Base-by-base conservation (phyloP, 1,140 invertebrate genomes). In the Zaprionus ornatus region DNA sequence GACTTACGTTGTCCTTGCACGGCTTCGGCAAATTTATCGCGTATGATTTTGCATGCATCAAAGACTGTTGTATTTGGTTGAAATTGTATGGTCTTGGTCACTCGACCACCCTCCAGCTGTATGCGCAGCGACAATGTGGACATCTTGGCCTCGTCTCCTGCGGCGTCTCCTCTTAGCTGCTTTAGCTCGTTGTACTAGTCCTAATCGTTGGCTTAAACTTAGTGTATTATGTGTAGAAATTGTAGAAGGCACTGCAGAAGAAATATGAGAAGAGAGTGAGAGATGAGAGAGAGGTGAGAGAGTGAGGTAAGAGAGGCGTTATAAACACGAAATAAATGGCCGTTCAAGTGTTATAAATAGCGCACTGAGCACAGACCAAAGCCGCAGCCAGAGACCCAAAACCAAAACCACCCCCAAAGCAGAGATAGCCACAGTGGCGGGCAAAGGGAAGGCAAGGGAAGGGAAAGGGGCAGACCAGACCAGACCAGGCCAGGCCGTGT, bases 61-160 rank as follows among this genome's bases (percentile, higher is more conserved):
- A 97, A 98, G 37, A 99, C 97, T 57, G 96, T 96, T 55, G 96
- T 99, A 80, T 96, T 96, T 13, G 98, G 97, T 93, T 99, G 97
- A 93, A 99, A 99, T 93, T 99, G 98, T 94, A 99, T 99, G 78
- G 98, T 99, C 94, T 99, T 99, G 77, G 97, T 98, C 80, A 98
- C 96, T 93, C 97, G 97, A 91, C 96, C 96, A 80, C 98, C 98
- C 81, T 98, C 96, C 90, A 99, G 96, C 90, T 97, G 97, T 93
- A 99, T 98, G 93, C 98, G 98, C 80, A 99, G 95, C 77, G 98
- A 98, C 66, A 99, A 93, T 55, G 96, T 96, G 77, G 91, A 91
- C 91, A 92, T 92, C 59, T 75, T 61, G 21, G 23, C 25, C n/a
- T 91, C 70, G 54, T 62, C 40, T 23, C 19, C 19, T 23, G 64